These are phyloP conservation scores for Nemurella pictetii DNA, from an alignment of 2,888 invertebrate genomes.

Conservation along the genomic window DNA sequence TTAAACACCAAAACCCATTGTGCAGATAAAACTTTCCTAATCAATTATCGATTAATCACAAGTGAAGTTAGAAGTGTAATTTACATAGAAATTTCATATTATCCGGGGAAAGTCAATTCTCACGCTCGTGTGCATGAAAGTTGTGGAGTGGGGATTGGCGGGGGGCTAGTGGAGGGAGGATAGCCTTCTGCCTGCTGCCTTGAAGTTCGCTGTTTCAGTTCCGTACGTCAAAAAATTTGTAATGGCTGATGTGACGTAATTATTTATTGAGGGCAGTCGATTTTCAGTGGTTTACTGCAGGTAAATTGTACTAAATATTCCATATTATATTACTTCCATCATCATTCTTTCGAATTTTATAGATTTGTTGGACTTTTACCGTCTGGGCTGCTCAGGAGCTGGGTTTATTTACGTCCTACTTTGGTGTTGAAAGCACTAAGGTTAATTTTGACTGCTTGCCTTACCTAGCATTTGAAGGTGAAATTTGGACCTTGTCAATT, in stretches of 20 bases:
- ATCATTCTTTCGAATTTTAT: background rate
- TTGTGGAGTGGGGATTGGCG: no score
- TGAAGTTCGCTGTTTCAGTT: background rate
- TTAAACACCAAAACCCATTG: no score
- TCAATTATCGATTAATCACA: background rate
- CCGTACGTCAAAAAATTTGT: conserved; percentile 13
- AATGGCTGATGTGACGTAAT: conserved; percentile 16
- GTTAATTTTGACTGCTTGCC: conserved; percentile 39
- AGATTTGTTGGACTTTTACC: background rate
- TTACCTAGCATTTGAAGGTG: background rate
- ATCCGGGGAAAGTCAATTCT: background rate
- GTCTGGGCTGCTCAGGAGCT: background rate
- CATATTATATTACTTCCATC: background rate
- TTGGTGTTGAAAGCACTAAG: conserved; percentile 33
- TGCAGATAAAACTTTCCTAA: no score
- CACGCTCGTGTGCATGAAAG: background rate
- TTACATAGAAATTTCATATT: background rate
- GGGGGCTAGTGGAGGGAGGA: no score
- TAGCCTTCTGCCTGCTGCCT: background rate
- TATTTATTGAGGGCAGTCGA: background rate
- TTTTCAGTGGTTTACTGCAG: conserved; percentile 4
- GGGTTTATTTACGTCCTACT: conserved; percentile 10
- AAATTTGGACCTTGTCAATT: background rate
- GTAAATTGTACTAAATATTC: background rate
- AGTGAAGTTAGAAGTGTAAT: background rate